Evolutionary conservation across 2,888 invertebrate genomes (phyloP), one percentile per base, ranked within the genome.

Genomic region (Imbricaverruca yamaguchii): DNA sequence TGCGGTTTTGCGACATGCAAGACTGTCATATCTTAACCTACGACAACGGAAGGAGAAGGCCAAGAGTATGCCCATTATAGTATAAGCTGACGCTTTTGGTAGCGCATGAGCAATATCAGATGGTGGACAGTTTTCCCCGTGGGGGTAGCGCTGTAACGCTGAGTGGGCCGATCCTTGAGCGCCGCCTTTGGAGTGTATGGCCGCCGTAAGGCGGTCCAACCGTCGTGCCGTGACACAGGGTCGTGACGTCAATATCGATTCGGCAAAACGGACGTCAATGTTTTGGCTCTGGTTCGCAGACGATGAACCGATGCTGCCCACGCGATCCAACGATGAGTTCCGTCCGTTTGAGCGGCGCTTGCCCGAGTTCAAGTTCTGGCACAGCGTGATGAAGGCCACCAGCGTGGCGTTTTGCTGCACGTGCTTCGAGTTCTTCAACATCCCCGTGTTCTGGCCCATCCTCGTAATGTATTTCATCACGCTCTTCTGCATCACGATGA

Each of bases 381-480:
- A 98, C 85, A 97, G 98, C 85, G 94, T 97, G 83, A 93, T 94
- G 83, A 97, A 97, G 88, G 97, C 98, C 85, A 96, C 98, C 67
- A 85, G 96, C 18, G 91, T 99, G 85, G 97, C 94, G 77, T 91
- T 95, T 86, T 89, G 92, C 85, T 97, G 97, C 89, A 99, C 99
- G 83, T 94, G 97, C 89, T 84, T 84, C 85, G 97, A 98, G 86
- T 93, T 94, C 86, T 97, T 98, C 89, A 97, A 99, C 90, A 94
- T 99, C 88, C 99, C 99, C 87, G 99, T 99, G 86, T 99, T 99
- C 89, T 99, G 99, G 99, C 99, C 99, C 83, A 99, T 99, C 86
- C 91, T 99, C 87, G 97, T 99, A 86, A 96, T 99, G 94, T 99
- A 99, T 90, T 99, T 99, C 89, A 94, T 99, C 87, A 96, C 98